These are phyloP conservation scores for Cheilosia urbana DNA, from an alignment of 2,888 invertebrate genomes.

Conservation along the genomic window DNA sequence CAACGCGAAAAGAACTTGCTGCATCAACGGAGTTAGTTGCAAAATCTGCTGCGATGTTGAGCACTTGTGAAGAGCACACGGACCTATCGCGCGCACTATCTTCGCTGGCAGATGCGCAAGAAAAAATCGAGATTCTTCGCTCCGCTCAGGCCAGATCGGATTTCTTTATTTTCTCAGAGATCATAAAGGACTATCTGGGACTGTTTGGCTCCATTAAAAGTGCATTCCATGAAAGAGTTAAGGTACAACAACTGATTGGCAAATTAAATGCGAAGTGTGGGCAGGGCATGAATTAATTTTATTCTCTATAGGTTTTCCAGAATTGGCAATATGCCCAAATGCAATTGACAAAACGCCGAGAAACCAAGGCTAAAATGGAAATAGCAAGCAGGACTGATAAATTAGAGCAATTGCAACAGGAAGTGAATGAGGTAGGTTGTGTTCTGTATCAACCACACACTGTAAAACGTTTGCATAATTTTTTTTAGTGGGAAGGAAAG, in stretches of 20 bases:
- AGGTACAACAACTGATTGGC: slow-evolving; percentile 83
- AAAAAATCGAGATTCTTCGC: slow-evolving; percentile 93
- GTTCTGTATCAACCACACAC: not conserved
- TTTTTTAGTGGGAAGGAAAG: slow-evolving; percentile 94
- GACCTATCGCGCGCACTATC: slow-evolving; percentile 95
- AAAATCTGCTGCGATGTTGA: slow-evolving; percentile 94
- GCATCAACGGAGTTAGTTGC: slow-evolving; percentile 92
- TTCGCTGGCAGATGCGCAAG: slow-evolving; percentile 94
- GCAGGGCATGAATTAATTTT: not conserved
- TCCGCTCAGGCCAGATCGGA: slow-evolving; percentile 97
- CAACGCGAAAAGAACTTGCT: slow-evolving; percentile 93
- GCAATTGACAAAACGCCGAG: slow-evolving; percentile 96
- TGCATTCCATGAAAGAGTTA: slow-evolving; percentile 89
- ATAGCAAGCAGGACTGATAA: slow-evolving; percentile 95
- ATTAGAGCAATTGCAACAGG: slow-evolving; percentile 93
- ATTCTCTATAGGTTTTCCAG: slow-evolving; percentile 91
- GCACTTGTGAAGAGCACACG: slow-evolving; percentile 96
- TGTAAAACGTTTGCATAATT: slow-evolving; percentile 12
- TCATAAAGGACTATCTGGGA: slow-evolving; percentile 96
- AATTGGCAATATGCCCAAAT: slow-evolving; percentile 99
- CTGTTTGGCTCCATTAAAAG: slow-evolving; percentile 96
- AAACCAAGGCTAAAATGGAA: slow-evolving; percentile 96
- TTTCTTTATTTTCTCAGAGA: slow-evolving; percentile 96
- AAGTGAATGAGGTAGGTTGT: slow-evolving; percentile 93
- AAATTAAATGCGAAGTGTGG: too few species aligned